Evolutionary conservation across 1,140 invertebrate genomes (phyloP).

Genomic region (Pseudomyrmex dendroicus): DNA sequence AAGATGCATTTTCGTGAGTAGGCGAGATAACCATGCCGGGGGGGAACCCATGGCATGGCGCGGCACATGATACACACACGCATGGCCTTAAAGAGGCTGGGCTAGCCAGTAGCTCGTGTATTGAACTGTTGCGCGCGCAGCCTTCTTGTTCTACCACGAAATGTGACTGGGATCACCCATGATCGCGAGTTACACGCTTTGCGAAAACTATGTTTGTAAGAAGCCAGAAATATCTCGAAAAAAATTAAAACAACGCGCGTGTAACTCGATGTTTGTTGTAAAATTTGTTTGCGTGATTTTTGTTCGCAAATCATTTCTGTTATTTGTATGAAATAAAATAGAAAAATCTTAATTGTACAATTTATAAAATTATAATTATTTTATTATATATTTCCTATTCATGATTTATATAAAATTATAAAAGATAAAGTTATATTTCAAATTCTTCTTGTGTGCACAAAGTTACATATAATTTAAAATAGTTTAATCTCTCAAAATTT

Average conservation of each 20-base stretch:
- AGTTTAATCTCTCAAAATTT: not conserved
- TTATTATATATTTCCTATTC: not conserved
- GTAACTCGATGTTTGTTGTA: too few relatives aligned
- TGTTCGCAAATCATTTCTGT: too few relatives aligned
- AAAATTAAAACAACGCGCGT: not conserved
- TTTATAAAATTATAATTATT: too few relatives aligned
- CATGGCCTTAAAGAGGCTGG: conserved; percentile 63
- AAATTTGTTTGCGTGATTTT: conserved; percentile 1
- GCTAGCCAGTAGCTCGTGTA: conserved; percentile 68
- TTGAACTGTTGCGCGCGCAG: conserved; percentile 84
- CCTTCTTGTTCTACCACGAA: conserved; percentile 64
- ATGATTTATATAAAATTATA: not conserved
- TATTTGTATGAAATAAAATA: too few relatives aligned
- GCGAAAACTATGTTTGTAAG: not conserved
- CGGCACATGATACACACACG: conserved; percentile 44
- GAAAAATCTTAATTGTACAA: too few relatives aligned
- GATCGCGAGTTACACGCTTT: conserved; percentile 4
- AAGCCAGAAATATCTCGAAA: not conserved
- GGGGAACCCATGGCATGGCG: not conserved
- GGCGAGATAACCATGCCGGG: conserved; percentile 13
- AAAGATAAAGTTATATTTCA: not conserved
- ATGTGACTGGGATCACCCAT: conserved; percentile 70
- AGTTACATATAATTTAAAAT: not conserved
- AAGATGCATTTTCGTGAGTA: conserved; percentile 67
- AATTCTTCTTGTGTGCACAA: not conserved